Evolutionary conservation across 2,888 invertebrate genomes (phyloP).

Genomic region (Heteromurus nitidus): DNA sequence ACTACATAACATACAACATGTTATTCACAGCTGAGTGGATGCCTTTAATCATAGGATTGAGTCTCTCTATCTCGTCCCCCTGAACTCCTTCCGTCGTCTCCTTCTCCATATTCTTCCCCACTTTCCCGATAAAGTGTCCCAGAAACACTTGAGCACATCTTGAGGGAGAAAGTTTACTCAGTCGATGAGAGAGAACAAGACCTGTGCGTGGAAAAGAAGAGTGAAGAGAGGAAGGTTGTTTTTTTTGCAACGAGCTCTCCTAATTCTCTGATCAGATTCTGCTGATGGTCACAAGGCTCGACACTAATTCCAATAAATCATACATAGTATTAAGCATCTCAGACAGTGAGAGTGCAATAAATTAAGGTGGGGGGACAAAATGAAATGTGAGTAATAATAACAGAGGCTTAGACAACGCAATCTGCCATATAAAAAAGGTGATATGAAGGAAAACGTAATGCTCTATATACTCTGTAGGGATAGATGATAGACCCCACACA

Average conservation of each 20-base stretch:
- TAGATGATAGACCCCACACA: no score
- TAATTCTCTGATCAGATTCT: slow-evolving; percentile 60
- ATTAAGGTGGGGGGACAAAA: slow-evolving; percentile 57
- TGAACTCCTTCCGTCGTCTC: background rate
- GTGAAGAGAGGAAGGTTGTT: background rate
- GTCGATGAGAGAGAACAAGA: background rate
- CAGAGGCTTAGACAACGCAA: background rate
- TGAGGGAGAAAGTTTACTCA: slow-evolving; percentile 54
- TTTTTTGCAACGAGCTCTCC: slow-evolving; percentile 10
- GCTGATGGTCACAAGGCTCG: slow-evolving; percentile 55
- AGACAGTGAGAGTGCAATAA: slow-evolving; percentile 56
- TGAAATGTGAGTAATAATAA: slow-evolving; percentile 37
- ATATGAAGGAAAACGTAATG: no score
- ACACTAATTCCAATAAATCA: slow-evolving; percentile 63
- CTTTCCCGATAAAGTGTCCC: slow-evolving; percentile 39
- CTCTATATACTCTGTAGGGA: no score
- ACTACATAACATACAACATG: slow-evolving; percentile 11
- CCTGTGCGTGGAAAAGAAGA: background rate
- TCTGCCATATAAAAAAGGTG: no score
- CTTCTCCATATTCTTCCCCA: slow-evolving; percentile 21
- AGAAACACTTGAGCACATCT: slow-evolving; percentile 58
- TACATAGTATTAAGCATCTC: slow-evolving; percentile 60
- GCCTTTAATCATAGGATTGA: slow-evolving; percentile 57
- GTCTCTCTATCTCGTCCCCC: slow-evolving; percentile 1
- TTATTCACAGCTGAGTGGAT: slow-evolving; percentile 28